phyloP scores from a whole-genome alignment of 2,888 invertebrate species.

The Matsumyia berberina region DNA sequence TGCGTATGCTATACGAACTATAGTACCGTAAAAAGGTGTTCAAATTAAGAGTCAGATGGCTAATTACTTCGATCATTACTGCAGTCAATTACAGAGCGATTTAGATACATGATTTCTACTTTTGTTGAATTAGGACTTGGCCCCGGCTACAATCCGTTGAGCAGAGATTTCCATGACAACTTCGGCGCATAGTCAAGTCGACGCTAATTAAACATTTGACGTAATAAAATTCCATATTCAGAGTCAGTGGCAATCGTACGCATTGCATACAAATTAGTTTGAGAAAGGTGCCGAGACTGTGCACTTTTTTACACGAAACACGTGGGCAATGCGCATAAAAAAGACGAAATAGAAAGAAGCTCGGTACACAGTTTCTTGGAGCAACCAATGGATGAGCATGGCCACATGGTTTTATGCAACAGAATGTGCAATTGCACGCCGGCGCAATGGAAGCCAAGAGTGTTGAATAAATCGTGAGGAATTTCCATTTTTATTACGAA shows the following conservation, averaged over 20 bases:
- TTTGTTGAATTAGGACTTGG: constrained; percentile 36
- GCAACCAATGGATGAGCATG: too few species aligned
- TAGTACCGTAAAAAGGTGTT: constrained; percentile 43
- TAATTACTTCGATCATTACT: constrained; percentile 43
- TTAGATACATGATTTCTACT: constrained; percentile 26
- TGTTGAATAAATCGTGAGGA: too few species aligned
- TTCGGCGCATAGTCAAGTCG: neutral
- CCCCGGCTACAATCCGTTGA: neutral
- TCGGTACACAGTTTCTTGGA: too few species aligned
- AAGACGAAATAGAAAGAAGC: too few species aligned
- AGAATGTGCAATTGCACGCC: too few species aligned
- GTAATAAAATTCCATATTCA: constrained; percentile 54
- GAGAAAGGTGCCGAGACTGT: constrained; percentile 30
- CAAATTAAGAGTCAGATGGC: constrained; percentile 48
- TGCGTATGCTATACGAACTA: constrained; percentile 39
- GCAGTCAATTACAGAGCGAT: constrained; percentile 30
- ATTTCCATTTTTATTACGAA: too few species aligned
- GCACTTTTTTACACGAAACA: constrained; percentile 2
- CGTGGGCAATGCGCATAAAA: constrained; percentile 2
- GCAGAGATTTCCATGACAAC: constrained; percentile 1
- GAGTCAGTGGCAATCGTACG: constrained; percentile 10
- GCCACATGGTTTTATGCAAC: too few species aligned
- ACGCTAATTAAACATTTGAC: constrained; percentile 49
- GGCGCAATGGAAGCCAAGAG: too few species aligned
- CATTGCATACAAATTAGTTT: constrained; percentile 48